Evolutionary conservation across 2,113 vertebrate species (phyloP), one percentile per base, ranked within the genome.

Genomic region (Anoplopoma fimbria): DNA sequence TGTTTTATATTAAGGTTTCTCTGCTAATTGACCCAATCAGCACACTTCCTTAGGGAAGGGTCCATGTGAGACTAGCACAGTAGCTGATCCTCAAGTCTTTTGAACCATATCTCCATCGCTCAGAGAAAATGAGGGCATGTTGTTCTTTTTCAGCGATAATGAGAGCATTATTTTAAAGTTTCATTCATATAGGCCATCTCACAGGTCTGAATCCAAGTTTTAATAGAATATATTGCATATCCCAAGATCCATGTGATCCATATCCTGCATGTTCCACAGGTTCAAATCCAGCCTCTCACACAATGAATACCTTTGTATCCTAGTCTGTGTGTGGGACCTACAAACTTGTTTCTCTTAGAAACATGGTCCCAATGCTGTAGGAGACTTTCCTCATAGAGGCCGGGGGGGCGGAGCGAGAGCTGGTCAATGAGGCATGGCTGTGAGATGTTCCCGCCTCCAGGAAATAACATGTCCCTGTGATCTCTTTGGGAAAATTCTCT

Each of bases 321-420:
- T 17, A 21, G 64, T 87, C 71, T 45, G 57, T 36, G 47, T 62
- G 0, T 14, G 68, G 19, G 34, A 85, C 94, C 97, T 96, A 99
- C 96, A 99, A 95, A 94, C 98, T 99, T 2, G 98, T 99, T 94
- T 99, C 98, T 93, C 97, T 96, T 78, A 99, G 97, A 94, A 99
- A 99, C 98, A 99, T 99, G 91, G 98, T 99, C 89, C 98, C 98
- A 3, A 99, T 99, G 95, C 97, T 98, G 95, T 99, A 99, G 85
- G 98, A 98, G 87, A 98, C 96, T 92, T 98, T 99, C 89, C 96
- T 98, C 91, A 98, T 96, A 93, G 97, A 97, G 38, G 97, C 95
- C 34, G 97, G 96, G 29, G 97, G 94, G 75, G 96, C 86, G 10
- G 97, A 97, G 87, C 97, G 94, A 67, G 94, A 95, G 89, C 93